Evolutionary conservation across 2,797 vertebrate species (phyloP).

Genomic region (Coracias cyanogaster): DNA sequence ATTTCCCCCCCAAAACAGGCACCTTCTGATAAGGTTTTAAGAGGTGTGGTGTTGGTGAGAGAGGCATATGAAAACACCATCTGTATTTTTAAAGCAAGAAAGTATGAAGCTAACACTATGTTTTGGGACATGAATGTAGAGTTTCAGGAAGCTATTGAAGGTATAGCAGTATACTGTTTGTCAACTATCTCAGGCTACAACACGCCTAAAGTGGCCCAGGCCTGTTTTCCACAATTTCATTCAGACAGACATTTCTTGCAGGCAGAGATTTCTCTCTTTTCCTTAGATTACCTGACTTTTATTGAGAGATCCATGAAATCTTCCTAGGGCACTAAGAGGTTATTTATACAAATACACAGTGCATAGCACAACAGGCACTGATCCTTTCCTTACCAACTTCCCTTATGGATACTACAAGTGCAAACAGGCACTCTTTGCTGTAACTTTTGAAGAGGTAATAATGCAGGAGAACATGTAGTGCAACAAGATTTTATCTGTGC

Average conservation of each 20-base stretch:
- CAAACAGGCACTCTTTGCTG: rapidly evolving
- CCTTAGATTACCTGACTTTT: background rate
- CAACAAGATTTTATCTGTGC: background rate
- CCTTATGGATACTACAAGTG: background rate
- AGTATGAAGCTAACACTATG: rapidly evolving
- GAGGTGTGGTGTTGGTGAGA: background rate
- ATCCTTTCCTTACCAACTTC: background rate
- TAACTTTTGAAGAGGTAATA: background rate
- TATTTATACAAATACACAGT: background rate
- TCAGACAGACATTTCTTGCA: background rate
- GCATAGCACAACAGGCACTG: background rate
- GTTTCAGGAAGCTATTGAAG: background rate
- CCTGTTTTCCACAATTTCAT: background rate
- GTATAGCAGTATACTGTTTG: background rate
- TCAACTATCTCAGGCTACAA: background rate
- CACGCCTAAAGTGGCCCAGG: background rate
- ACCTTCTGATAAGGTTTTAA: background rate
- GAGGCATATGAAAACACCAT: background rate
- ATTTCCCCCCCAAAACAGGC: background rate
- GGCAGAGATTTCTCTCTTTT: background rate
- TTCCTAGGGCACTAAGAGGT: background rate
- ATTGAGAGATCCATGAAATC: background rate
- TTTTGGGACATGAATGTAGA: background rate
- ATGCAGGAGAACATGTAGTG: background rate
- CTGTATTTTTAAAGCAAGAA: background rate